phyloP scores from a whole-genome alignment of 1,140 invertebrate genomes.

The Drosophila yakuba region DNA sequence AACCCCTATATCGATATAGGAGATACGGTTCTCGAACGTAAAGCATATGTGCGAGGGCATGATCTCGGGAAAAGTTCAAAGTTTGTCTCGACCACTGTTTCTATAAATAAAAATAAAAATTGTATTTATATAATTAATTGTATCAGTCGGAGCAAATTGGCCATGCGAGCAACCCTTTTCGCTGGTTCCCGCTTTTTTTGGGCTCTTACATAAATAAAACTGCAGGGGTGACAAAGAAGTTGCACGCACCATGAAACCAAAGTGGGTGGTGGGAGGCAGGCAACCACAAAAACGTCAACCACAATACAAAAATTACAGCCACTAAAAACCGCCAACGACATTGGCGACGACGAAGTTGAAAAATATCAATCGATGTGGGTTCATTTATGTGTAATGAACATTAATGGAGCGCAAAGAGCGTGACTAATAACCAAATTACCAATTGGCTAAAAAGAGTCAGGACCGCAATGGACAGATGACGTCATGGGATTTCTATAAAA shows the following conservation, averaged over 20 bases:
- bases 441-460: conserved; percentile 75
- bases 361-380: conserved; percentile 83
- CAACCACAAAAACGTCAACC: conserved; percentile 79
- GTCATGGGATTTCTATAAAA: conserved; percentile 12
- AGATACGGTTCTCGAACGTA: background rate
- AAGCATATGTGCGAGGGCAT: conserved; percentile 63
- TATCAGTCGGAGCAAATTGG: conserved; percentile 47
- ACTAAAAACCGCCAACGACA: conserved; percentile 62
- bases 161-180: conserved; percentile 63
- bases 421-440: conserved; percentile 83
- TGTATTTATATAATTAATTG: conserved; percentile 82
- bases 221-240: background rate
- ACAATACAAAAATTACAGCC: conserved; percentile 64
- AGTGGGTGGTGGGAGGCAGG: conserved; percentile 10
- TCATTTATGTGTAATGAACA: conserved; percentile 83
- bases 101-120: conserved; percentile 50
- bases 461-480: conserved; percentile 20
- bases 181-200: conserved; percentile 16
- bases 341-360: conserved; percentile 55
- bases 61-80: conserved; percentile 65
- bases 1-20: conserved; percentile 48
- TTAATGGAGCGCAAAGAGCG: conserved; percentile 84
- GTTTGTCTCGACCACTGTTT: conserved; percentile 48
- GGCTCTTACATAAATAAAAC: conserved; percentile 66
- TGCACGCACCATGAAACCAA: conserved; percentile 20